Evolutionary conservation across 2,888 invertebrate species (phyloP), one percentile per base, ranked within the genome.

Genomic region (Aporophyla nigra): DNA sequence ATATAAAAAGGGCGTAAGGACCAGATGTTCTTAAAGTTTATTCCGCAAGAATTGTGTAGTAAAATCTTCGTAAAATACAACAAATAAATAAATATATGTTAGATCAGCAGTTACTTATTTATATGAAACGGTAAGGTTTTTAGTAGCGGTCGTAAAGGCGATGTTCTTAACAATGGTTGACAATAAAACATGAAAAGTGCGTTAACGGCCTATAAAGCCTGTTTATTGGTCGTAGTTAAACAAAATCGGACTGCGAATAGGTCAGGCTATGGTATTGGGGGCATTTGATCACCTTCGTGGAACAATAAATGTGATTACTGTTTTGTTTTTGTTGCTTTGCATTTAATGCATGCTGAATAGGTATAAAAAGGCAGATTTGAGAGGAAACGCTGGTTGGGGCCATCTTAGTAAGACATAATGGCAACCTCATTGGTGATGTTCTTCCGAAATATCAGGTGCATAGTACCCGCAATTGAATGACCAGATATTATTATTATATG

Each of bases 121-220:
- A 93, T 93, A 92, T 92, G 90, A 91, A 92, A 91, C 89, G 89
- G 88, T 86, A 90, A 91, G 91, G 92, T 93, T 93, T 93, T 93
- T 91, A 93, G 91, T 90, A 91, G 86, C 84, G 90, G 88, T 93
- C 94, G 93, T 95, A 95, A 95, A 96, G 86, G 86, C 79, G 93
- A 93, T 94, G 93, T 93, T 92, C 93, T 92, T 93, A 93, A 95
- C 95, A 94, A 95, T 93, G 92, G 93, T 92, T 89, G 90, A 94
- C 93, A 95, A 93, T 96, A 96, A 95, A 96, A 95, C 94, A 93
- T 93, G 94, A 93, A 95, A 95, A 95, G 94, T 95, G 93, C 95
- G 94, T 94, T 95, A 95, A 95, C 95, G 93, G 91, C 91, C 95
- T 86, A 95, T 96, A 95, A 95, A 95, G 92, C 86, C 91, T 94